Evolutionary conservation across 1,140 invertebrate species (phyloP), one percentile per base, ranked within the genome.

Genomic region (Drosophila insularis): DNA sequence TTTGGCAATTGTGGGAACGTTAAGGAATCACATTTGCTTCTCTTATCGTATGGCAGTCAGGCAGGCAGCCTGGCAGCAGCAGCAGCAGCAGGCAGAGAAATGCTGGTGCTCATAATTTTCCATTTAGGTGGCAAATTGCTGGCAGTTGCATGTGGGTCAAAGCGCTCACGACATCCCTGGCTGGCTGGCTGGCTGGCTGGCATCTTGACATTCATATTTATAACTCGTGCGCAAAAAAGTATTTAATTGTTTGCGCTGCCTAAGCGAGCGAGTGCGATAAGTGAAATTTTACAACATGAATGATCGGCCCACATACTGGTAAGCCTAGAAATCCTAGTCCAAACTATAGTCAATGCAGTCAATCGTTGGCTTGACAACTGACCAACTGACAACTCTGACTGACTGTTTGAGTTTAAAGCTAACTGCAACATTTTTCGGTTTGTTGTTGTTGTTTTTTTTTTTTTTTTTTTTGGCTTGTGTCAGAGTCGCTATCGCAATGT

Each of bases 51-150:
- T 62, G 58, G 68, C 27, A 27, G 35, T 21, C 54, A 39, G 58
- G 68, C 27, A 27, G 35, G 35, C 54, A 39, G 54, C 53, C 1
- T 4, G 64, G 63, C 59, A 5, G 32, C 27, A 31, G 27, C 27
- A 31, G 32, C 32, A 32, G 32, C 32, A 32, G 32, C 32, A 35
- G 32, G 10, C 32, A 35, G 32, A 35, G 61, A 80, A 80, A 85
- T 89, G 84, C 84, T 89, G 84, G 84, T 87, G 84, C 75, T 89
- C 84, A 89, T 89, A 89, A 89, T 89, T 87, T 87, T 80, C 66
- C 46, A 23, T 56, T 65, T 74, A 89, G 84, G 84, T 89, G 84
- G 85, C 84, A 89, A 89, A 89, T 89, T 89, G 80, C 84, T 82
- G 79, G 79, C 84, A 87, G 82, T 82, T 81, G 65, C 82, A 86